Evolutionary conservation across 2,888 invertebrate genomes (phyloP).

Genomic region (Oasisia sp.): DNA sequence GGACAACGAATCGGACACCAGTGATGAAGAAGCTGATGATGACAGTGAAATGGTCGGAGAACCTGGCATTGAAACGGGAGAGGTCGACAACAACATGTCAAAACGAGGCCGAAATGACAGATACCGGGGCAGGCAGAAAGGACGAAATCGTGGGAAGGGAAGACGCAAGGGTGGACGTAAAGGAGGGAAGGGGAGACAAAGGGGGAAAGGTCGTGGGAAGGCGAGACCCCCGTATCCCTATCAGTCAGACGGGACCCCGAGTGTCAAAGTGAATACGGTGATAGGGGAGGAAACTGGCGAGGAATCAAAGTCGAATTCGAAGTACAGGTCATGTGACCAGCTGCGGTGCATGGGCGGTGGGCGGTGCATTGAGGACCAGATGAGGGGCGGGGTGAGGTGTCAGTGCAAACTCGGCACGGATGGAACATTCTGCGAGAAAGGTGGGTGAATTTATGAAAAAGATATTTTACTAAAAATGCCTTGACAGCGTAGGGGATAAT

Average conservation of each 20-base stretch:
- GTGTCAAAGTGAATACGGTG: background rate
- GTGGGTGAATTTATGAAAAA: slow-evolving; percentile 48
- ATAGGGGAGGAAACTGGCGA: background rate
- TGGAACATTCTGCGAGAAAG: slow-evolving; percentile 87
- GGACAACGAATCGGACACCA: background rate
- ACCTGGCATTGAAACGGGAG: background rate
- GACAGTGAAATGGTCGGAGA: background rate
- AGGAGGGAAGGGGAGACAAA: background rate
- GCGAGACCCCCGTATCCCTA: background rate
- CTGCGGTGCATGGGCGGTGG: slow-evolving; percentile 38
- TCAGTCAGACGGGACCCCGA: background rate
- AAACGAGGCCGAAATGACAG: background rate
- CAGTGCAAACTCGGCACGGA: slow-evolving; percentile 90
- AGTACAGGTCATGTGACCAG: slow-evolving; percentile 34
- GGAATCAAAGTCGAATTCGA: background rate
- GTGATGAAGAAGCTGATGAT: background rate
- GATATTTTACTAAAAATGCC: too few species aligned
- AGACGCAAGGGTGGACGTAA: background rate
- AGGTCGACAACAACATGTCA: background rate
- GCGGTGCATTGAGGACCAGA: slow-evolving; percentile 51
- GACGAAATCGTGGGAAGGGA: background rate
- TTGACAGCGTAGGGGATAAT: background rate
- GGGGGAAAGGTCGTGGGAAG: background rate
- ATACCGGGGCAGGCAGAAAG: background rate
- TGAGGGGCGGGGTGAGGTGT: slow-evolving; percentile 68